Evolutionary conservation across 2,888 invertebrate genomes (phyloP), one percentile per base, ranked within the genome.

Genomic region (Uropetala carovei): DNA sequence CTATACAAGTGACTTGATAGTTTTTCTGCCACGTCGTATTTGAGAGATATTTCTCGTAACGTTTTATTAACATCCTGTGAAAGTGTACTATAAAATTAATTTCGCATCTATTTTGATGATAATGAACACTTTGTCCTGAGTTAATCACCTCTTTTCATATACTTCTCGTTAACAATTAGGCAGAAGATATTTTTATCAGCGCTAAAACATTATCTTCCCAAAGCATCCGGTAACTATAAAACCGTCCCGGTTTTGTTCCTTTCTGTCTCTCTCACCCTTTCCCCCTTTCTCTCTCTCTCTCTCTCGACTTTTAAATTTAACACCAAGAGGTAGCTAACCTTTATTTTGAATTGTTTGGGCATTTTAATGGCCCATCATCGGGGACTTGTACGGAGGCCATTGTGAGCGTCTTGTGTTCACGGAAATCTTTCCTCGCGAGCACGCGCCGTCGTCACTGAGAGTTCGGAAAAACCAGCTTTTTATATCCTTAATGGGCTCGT

Each of bases 311-410:
- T 75, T 75, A 75, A 75, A 75, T 75, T 75, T 75, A 75, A 75
- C 75, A 14, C 75, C 22, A 22, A 27, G 75, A 27, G 75, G 22
- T 75, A 75, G 75, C 75, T 75, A 75, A 75, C 75, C 75, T 75
- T 75, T 75, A 75, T 75, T 75, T 75, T 75, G 75, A 75, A 75
- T 27, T 75, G 75, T 75, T 75, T 75, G 75, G 22, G 27, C 75
- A 27, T 75, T 75, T 75, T 75, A 75, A 75, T 75, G 27, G 75
- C 13, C 75, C 75, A 75, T 75, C 64, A 64, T 14, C 64, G 18
- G 18, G 22, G 75, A 75, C 27, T 75, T 75, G 27, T 13, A 75
- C 75, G 75, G 27, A 75, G 27, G 11, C 27, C 75, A 75, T 75
- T 75, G 75, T 75, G 75, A 22, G 11, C 75, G 27, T 1, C 43